Conservation (phyloP, 1,140 invertebrate genomes). For the Dufourea novaeangliae region DNA sequence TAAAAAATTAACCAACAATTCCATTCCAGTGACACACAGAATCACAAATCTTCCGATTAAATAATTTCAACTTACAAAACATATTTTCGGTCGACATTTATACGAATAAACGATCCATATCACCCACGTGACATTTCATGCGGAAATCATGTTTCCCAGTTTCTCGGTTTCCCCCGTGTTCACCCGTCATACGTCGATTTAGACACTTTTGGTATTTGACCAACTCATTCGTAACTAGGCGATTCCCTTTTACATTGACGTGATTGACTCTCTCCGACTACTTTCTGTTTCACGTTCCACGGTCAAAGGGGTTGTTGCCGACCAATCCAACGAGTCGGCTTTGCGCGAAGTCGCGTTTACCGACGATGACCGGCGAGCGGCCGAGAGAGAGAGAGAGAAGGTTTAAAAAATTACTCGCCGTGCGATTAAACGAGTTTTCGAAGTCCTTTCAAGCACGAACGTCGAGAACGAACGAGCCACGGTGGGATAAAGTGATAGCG, state of each 20-base stretch:
- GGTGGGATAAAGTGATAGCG: constrained; percentile 29
- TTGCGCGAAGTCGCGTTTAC: constrained; percentile 22
- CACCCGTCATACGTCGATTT: neutral
- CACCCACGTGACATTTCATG: no score
- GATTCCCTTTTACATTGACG: neutral
- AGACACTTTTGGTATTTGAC: neutral
- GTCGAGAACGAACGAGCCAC: constrained; percentile 41
- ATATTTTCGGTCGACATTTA: no score
- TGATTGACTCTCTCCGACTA: neutral
- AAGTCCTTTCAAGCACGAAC: constrained; percentile 64
- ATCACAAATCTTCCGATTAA: no score
- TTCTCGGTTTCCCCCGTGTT: neutral
- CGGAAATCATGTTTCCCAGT: neutral
- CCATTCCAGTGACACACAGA: no score
- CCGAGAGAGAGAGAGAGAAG: no score
- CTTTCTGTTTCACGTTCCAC: constrained; percentile 6
- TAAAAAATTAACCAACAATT: no score
- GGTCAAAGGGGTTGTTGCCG: constrained; percentile 15
- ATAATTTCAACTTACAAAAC: no score
- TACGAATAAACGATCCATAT: neutral
- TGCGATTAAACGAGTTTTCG: constrained; percentile 61
- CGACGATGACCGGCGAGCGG: neutral
- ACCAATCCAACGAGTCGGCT: neutral
- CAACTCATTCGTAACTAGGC: no score
- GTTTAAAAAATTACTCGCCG: constrained; percentile 68